Evolutionary conservation across 2,888 invertebrate species (phyloP), one percentile per base, ranked within the genome.

Genomic region (Catocala fraxini): DNA sequence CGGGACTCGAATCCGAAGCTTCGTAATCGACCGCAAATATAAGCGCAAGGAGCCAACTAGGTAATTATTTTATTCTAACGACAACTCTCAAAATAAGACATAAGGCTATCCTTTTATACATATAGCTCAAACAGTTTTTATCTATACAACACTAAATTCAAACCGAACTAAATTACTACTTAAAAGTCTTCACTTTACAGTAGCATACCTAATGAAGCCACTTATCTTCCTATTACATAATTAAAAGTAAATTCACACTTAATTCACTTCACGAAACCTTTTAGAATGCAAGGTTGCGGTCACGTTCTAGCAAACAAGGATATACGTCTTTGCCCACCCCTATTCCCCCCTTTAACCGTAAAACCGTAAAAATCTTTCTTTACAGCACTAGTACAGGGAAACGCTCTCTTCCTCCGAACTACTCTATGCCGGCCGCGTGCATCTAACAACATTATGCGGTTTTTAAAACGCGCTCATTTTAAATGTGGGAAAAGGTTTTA

Each of bases 331-430:
- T 71, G 65, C 61, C 65, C 70, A 66, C 66, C 68, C 59, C 55
- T 15, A 9, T 56, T 62, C 68, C 60, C 62, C 62, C 51, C 9
- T 39, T 39, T 61, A 59, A 63, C 64, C 78, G 68, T 63, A 71
- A 81, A 86, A 89, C 87, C 90, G 89, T 92, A 92, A 93, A 92
- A 91, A 88, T 84, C 85, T 86, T 70, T 88, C 87, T 91, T 91
- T 88, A 91, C 87, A 87, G 82, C 85, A 82, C 77, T 65, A 78
- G 81, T 85, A 93, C 93, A 93, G 77, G 83, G 90, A 91, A 93
- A 93, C 75, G 67, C 75, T 89, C 92, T 89, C 86, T 91, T 87
- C 83, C 79, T 75, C 79, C 80, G 75, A 84, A 86, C 85, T 85
- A 82, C 80, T 80, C 82, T 64, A 64, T 81, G 83, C 79, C 81